Conservation (phyloP, 2,888 invertebrate species). For the Adineta ricciae region DNA sequence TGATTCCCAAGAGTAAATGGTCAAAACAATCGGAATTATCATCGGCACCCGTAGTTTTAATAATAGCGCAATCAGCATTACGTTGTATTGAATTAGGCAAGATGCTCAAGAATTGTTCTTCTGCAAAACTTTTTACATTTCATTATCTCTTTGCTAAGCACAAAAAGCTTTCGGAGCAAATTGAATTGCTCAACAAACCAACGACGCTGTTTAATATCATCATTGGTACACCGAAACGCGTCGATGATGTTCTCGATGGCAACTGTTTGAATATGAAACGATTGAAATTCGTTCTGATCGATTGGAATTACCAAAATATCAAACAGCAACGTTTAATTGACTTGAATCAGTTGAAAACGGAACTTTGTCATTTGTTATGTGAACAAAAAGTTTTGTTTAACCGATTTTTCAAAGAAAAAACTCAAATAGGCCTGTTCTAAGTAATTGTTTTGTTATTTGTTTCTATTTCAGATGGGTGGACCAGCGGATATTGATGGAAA, state of each 20-base stretch:
- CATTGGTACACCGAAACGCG: conserved; percentile 29
- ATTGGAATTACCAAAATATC: conserved; percentile 27
- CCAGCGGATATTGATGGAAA: not conserved
- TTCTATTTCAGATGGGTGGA: not conserved
- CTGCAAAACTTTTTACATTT: conserved; percentile 23
- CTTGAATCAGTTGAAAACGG: conserved; percentile 27
- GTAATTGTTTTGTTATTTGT: not conserved
- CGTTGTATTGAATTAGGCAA: conserved; percentile 31
- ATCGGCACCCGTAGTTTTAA: conserved; percentile 23
- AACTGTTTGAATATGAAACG: conserved; percentile 16
- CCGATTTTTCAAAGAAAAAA: not conserved
- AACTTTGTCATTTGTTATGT: conserved; percentile 23
- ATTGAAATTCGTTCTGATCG: conserved; percentile 27
- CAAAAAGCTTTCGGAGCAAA: conserved; percentile 30
- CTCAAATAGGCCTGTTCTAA: not conserved
- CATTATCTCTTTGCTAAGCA: conserved; percentile 31
- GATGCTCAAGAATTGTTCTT: not conserved
- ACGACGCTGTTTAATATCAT: conserved; percentile 17
- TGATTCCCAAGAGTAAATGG: not conserved
- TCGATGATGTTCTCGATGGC: conserved; percentile 18
- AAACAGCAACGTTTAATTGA: conserved; percentile 31
- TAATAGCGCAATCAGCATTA: conserved; percentile 26
- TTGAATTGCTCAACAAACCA: conserved; percentile 18
- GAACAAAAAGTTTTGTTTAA: conserved; percentile 23
- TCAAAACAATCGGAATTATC: not conserved